These are phyloP conservation scores for Anagrus nilaparvatae DNA, from an alignment of 1,140 invertebrate genomes.

Conservation along the genomic window DNA sequence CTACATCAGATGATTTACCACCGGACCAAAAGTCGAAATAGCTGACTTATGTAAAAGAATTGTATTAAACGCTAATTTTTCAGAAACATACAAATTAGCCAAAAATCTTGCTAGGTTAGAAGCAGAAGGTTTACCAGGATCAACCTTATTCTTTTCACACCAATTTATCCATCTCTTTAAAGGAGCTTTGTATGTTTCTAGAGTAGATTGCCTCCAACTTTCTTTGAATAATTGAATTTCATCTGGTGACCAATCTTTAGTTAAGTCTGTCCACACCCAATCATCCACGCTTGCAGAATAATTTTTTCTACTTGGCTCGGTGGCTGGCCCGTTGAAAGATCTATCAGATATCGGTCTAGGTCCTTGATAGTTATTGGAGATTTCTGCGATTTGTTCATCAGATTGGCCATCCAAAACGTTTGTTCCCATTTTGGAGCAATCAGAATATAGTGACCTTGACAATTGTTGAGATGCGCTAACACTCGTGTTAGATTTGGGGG, in stretches of 20 bases:
- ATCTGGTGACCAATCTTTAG: neutral
- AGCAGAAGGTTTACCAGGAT: constrained; percentile 7
- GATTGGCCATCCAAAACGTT: constrained; percentile 10
- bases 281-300: constrained; percentile 8
- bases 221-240: constrained; percentile 3
- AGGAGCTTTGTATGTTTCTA: constrained; percentile 11
- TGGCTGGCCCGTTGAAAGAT: constrained; percentile 6
- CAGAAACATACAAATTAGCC: constrained; percentile 14
- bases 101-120: constrained; percentile 22
- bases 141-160: constrained; percentile 13
- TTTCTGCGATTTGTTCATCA: neutral
- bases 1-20: neutral
- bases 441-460: constrained; percentile 13
- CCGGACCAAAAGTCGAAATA: constrained; percentile 20
- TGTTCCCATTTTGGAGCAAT: constrained; percentile 8
- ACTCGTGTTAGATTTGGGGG: constrained; percentile 27
- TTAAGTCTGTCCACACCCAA: constrained; percentile 7
- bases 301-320: constrained; percentile 10
- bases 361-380: neutral
- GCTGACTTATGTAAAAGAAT: constrained; percentile 27
- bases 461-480: constrained; percentile 22
- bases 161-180: constrained; percentile 16
- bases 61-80: constrained; percentile 20
- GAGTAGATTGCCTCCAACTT: constrained; percentile 9
- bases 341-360: constrained; percentile 1